Evolutionary conservation across 2,113 vertebrate species (phyloP).

Genomic region (Nothoprocta pentlandii): DNA sequence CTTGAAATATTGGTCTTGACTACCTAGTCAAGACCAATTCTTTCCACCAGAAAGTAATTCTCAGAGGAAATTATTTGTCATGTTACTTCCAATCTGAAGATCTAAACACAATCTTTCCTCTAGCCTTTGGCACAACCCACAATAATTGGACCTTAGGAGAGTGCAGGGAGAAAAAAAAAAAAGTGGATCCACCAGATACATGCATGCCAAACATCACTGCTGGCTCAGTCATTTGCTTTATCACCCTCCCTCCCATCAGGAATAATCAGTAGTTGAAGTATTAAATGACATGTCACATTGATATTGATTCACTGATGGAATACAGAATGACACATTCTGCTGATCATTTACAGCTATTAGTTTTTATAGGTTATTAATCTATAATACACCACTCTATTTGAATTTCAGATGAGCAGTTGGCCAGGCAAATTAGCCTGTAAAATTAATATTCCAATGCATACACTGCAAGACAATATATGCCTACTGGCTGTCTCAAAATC

Average conservation of each 20-base stretch:
- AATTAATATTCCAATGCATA: constrained; percentile 62
- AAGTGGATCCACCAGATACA: constrained; percentile 40
- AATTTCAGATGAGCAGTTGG: constrained; percentile 68
- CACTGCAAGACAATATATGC: neutral
- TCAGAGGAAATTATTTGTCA: constrained; percentile 75
- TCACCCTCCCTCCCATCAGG: constrained; percentile 31
- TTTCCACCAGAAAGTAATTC: constrained; percentile 70
- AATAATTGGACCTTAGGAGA: constrained; percentile 71
- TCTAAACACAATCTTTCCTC: constrained; percentile 68
- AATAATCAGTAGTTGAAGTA: constrained; percentile 53
- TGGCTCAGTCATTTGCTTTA: constrained; percentile 45
- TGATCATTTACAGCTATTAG: constrained; percentile 49
- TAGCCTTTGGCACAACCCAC: constrained; percentile 69
- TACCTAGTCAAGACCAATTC: constrained; percentile 66
- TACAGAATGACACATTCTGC: constrained; percentile 40
- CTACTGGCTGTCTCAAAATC: constrained; percentile 5
- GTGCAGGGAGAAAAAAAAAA: neutral
- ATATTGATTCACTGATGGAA: constrained; percentile 26
- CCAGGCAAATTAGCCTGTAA: constrained; percentile 53
- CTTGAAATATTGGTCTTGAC: constrained; percentile 72
- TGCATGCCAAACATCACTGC: constrained; percentile 55
- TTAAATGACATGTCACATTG: constrained; percentile 47
- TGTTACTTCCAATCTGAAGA: constrained; percentile 67
- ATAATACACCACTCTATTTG: constrained; percentile 38
- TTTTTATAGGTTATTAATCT: constrained; percentile 33